Conservation (phyloP, 2,113 vertebrate genomes). For the Bothrops jararaca region DNA sequence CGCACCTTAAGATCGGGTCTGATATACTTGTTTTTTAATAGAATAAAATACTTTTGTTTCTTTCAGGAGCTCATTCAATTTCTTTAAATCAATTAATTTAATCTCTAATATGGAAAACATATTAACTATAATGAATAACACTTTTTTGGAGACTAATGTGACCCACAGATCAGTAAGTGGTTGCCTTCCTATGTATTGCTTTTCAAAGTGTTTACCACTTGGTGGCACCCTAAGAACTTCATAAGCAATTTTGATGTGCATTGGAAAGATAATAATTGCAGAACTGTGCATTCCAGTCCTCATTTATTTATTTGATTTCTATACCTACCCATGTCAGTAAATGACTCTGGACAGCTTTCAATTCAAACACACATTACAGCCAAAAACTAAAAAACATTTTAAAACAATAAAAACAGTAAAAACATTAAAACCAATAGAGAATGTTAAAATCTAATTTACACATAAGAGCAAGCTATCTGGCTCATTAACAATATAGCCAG, state of each 20-base stretch:
- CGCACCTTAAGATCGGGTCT: neutral
- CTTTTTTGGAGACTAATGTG: neutral
- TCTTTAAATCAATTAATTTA: neutral
- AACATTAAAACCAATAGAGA: neutral
- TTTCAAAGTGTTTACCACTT: slow-evolving; percentile 16
- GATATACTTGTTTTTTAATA: neutral
- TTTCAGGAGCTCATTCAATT: neutral
- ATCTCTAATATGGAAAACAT: neutral
- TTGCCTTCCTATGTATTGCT: neutral
- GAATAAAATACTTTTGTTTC: neutral
- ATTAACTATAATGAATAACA: neutral
- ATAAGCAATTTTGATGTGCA: neutral
- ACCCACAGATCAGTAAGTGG: neutral
- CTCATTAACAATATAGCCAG: neutral
- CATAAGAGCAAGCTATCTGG: neutral
- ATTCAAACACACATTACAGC: neutral
- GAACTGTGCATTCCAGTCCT: neutral
- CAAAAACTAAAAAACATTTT: neutral
- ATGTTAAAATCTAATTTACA: neutral
- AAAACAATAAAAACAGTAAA: neutral
- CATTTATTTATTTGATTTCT: neutral
- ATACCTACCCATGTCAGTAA: neutral
- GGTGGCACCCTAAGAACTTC: slow-evolving; percentile 30
- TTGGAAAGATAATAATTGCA: neutral
- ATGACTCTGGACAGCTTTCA: neutral